Conservation (phyloP, 2,113 vertebrate genomes). For the Pluvialis apricaria region DNA sequence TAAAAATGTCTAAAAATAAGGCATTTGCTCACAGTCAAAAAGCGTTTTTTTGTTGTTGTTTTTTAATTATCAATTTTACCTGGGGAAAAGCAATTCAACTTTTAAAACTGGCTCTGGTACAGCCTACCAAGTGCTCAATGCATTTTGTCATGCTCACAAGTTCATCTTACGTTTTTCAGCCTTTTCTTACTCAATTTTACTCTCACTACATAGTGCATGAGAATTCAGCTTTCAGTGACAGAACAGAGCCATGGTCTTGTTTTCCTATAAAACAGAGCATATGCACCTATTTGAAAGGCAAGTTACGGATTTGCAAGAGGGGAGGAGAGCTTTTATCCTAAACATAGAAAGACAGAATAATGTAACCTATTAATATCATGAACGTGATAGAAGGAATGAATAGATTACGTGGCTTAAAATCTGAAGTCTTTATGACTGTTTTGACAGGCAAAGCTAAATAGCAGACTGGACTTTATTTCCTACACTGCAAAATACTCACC, state of each 20-base stretch:
- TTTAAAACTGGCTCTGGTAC: not conserved
- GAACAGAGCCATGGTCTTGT: not conserved
- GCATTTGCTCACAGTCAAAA: not conserved
- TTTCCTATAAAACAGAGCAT: not conserved
- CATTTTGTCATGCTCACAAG: not conserved
- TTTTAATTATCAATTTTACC: not conserved
- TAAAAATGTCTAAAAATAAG: not conserved
- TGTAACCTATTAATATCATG: not conserved
- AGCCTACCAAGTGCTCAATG: not conserved
- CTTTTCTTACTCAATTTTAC: not conserved
- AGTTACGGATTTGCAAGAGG: rapidly evolving
- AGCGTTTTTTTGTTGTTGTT: not conserved
- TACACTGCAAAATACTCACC: not conserved
- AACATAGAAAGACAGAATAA: not conserved
- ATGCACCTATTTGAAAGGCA: not conserved
- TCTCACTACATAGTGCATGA: not conserved
- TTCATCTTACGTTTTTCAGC: not conserved
- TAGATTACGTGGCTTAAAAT: not conserved
- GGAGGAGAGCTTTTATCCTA: not conserved
- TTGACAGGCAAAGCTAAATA: not conserved
- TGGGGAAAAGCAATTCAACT: not conserved
- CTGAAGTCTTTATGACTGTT: not conserved
- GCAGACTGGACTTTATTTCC: not conserved
- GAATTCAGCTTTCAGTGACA: not conserved
- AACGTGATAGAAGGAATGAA: not conserved